Base-by-base conservation (phyloP, 23 tunicate species). In the Styela plicata region DNA sequence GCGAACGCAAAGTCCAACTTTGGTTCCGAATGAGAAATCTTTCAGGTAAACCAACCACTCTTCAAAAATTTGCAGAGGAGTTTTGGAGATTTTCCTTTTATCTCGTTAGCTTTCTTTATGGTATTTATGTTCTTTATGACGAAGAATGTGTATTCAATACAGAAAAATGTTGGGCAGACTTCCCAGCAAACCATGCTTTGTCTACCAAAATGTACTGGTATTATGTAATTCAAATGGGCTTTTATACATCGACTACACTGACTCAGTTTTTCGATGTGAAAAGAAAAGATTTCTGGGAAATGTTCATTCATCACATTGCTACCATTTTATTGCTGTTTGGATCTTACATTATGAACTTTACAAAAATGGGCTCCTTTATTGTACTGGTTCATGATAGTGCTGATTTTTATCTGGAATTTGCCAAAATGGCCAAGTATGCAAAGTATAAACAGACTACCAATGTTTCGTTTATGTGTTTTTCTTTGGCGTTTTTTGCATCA, bases 231-330 rank as follows among this genome's bases (percentile, higher is more conserved):
- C 93, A 93, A 33, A 31, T 93, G 24, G 93, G 93, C 21, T 93
- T 93, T 68, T 93, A 93, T 69, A 74, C 92, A 2, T 85, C 93
- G 16, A 89, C 94, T 31, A 76, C 84, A 2, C 33, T 88, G 10
- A 89, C 98, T 10, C 98, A 93, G 83, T 93, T 93, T 80, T 93
- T 93, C 66, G 98, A 93, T 36, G 86, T 93, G 16, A 93, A 85
- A 52, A 57, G 98, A 80, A 93, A 93, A 77, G 98, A 93, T 34
- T 93, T 93, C 53, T 93, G 98, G 98, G 78, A 79, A 1, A 93
- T 93, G 98, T 93, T 82, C 62, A 36, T 82, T 23, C 98, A 93
- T 36, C 98, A 93, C 82, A 52, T 88, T 27, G 98, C 93, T 7
- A 93, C 98, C 19, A 82, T 93, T 31, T 62, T 88, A 16, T 85